These are phyloP conservation scores for Cyclargus thomasi DNA, from an alignment of 1,140 invertebrate genomes.

Conservation along the genomic window DNA sequence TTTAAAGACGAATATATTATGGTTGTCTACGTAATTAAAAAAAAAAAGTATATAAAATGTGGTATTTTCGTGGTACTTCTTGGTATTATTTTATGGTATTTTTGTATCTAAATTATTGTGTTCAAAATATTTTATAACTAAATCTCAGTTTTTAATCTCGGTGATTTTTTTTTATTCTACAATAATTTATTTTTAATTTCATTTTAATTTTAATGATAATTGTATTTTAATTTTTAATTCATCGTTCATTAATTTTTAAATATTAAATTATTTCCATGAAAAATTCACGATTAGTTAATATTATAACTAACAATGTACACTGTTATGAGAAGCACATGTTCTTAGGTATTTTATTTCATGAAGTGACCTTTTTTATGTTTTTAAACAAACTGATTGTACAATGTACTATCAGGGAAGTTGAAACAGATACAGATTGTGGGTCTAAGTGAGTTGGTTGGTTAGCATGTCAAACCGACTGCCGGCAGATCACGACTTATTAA, in stretches of 20 bases:
- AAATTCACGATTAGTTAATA: neutral
- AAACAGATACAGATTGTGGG: too few relatives aligned
- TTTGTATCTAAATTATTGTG: neutral
- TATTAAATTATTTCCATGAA: neutral
- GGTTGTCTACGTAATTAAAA: neutral
- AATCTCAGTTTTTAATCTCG: neutral
- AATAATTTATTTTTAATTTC: neutral
- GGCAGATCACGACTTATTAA: too few relatives aligned
- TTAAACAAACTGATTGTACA: too few relatives aligned
- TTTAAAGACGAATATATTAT: neutral
- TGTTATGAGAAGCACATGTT: neutral
- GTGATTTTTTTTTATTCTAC: neutral
- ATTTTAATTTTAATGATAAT: neutral
- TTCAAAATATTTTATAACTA: neutral
- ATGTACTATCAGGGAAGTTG: too few relatives aligned
- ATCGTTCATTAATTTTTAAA: neutral
- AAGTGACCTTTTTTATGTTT: neutral
- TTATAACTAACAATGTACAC: neutral
- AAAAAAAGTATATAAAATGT: too few relatives aligned
- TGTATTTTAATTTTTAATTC: neutral
- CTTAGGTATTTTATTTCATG: neutral
- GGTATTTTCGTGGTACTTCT: too few relatives aligned
- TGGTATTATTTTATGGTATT: too few relatives aligned
- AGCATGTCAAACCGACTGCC: too few relatives aligned
- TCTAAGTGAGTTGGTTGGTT: too few relatives aligned